These are phyloP conservation scores for Trachelus troglodyta DNA, from an alignment of 2,888 invertebrate species.

Conservation along the genomic window DNA sequence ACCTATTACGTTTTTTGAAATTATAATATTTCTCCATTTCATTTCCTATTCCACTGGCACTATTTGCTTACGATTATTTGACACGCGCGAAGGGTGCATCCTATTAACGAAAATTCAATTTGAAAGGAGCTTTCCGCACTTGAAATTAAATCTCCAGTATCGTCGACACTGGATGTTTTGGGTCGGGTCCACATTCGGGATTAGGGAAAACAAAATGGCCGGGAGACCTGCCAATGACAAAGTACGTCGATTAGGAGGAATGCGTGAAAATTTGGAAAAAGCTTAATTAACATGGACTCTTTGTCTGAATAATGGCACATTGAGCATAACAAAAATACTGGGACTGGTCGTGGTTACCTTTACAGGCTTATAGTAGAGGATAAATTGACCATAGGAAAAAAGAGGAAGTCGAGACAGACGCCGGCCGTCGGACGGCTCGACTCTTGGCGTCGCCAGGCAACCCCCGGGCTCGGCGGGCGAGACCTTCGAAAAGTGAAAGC, in stretches of 20 bases:
- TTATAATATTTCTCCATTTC: background rate
- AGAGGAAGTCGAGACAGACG: background rate
- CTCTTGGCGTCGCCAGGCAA: background rate
- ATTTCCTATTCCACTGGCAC: constrained; percentile 3
- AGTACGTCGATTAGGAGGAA: background rate
- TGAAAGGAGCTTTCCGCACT: constrained; percentile 8
- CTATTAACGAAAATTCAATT: constrained; percentile 47
- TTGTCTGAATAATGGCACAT: background rate
- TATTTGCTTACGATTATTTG: constrained; percentile 45
- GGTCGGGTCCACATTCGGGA: background rate
- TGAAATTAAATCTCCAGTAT: background rate
- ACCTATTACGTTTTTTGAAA: constrained; percentile 29
- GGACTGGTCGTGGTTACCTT: background rate
- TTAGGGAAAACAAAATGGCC: background rate
- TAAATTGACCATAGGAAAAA: background rate
- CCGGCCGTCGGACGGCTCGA: background rate
- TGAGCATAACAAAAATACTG: background rate
- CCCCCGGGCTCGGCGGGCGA: background rate
- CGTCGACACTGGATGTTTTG: background rate
- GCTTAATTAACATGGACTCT: background rate
- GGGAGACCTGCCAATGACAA: background rate
- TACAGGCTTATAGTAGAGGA: background rate
- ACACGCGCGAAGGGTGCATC: constrained; percentile 43
- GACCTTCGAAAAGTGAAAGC: background rate
- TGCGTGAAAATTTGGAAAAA: background rate